Percentiles rank a stretch among this genome's conserved stretches.
phyloP scores from a whole-genome alignment of 2,113 vertebrate species.

The Bubo blakistoni region DNA sequence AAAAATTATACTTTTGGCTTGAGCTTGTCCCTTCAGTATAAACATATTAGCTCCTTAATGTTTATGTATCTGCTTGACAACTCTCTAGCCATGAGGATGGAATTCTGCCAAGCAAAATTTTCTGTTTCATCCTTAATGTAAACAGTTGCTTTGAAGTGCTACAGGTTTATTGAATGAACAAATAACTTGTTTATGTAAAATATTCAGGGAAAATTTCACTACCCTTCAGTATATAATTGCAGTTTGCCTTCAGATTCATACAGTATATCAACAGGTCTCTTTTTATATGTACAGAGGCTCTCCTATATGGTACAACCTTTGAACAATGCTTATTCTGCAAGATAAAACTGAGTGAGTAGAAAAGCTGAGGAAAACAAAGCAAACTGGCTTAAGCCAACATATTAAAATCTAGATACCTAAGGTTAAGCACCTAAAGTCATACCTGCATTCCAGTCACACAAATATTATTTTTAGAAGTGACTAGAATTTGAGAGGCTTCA shows the following conservation, averaged over 20 bases:
- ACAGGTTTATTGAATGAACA: slow-evolving; percentile 65
- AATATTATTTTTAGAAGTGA: neutral
- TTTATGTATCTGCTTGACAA: slow-evolving; percentile 55
- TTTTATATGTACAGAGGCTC: neutral
- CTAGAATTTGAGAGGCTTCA: neutral
- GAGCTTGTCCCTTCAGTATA: slow-evolving; percentile 39
- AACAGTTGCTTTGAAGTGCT: slow-evolving; percentile 68
- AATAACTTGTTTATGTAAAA: slow-evolving; percentile 66
- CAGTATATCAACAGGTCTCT: neutral
- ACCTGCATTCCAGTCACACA: neutral
- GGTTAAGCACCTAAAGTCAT: neutral
- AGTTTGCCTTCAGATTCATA: slow-evolving; percentile 41
- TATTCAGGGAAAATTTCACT: slow-evolving; percentile 53
- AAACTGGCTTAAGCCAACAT: neutral
- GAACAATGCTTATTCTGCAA: neutral
- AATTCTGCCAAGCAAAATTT: slow-evolving; percentile 59
- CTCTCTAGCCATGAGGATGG: slow-evolving; percentile 53
- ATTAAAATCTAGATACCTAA: neutral
- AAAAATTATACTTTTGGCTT: slow-evolving; percentile 54
- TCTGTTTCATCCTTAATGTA: slow-evolving; percentile 66
- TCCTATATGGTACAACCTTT: neutral
- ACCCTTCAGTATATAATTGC: slow-evolving; percentile 10
- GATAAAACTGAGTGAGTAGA: neutral
- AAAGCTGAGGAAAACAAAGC: neutral
- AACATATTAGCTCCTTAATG: slow-evolving; percentile 42